phyloP scores from a whole-genome alignment of 2,797 vertebrate genomes.

The Halcyon leucocephala region DNA sequence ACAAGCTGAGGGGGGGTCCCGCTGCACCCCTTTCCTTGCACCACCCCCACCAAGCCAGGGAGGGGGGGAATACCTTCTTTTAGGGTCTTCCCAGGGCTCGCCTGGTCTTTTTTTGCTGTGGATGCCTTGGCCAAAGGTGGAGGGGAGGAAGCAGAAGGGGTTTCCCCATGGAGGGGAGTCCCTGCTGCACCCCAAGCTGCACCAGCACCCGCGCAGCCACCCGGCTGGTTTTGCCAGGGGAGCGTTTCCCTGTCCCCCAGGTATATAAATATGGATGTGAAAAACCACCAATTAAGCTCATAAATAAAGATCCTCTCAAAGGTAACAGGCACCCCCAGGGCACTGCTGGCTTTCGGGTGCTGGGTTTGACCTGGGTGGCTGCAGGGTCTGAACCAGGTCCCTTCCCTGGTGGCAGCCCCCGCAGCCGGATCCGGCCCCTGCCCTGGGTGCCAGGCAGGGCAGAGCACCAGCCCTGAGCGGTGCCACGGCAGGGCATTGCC shows the following conservation, averaged over 20 bases:
- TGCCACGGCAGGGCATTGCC: not conserved
- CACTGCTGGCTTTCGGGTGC: not conserved
- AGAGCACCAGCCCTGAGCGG: not conserved
- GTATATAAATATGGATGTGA: not conserved
- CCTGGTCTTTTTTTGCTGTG: not conserved
- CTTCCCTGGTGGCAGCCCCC: not conserved
- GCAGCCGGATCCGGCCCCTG: not conserved
- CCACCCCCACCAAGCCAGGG: not conserved
- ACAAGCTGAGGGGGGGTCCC: rapidly evolving
- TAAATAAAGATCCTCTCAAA: not conserved
- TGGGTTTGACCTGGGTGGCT: not conserved
- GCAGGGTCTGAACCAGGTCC: not conserved
- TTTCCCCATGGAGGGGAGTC: not conserved
- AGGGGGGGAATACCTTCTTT: not conserved
- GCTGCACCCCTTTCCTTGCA: not conserved
- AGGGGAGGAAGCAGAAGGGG: not conserved
- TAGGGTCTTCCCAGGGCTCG: not conserved
- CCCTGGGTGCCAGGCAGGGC: not conserved
- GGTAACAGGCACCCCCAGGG: not conserved
- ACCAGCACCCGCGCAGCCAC: not conserved
- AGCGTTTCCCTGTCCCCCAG: not conserved
- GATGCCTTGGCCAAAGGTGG: rapidly evolving
- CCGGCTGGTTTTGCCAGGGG: conserved; percentile 1
- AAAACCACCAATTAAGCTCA: conserved; percentile 19
- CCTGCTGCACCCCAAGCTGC: not conserved